These are phyloP conservation scores for Narcine bancroftii DNA, from an alignment of 2,113 vertebrate genomes.

Conservation along the genomic window DNA sequence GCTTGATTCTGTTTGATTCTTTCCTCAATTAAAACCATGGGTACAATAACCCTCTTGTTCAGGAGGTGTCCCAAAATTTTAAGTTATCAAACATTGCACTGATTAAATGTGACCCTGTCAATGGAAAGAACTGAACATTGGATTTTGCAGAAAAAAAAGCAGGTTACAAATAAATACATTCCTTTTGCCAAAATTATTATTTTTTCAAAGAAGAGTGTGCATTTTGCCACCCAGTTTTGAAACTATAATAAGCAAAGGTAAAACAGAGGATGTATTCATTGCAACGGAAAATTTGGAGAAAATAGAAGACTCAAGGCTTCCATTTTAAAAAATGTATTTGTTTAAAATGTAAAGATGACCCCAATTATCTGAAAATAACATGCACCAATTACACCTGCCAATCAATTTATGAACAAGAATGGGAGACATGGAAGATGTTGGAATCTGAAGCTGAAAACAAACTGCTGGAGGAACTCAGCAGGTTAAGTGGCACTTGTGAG, in stretches of 20 bases:
- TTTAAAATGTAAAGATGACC: slow-evolving; percentile 5
- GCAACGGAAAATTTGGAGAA: neutral
- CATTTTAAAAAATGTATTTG: neutral
- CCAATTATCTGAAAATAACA: neutral
- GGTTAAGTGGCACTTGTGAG: too few relatives aligned
- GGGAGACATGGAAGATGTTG: too few relatives aligned
- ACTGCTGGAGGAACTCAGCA: too few relatives aligned
- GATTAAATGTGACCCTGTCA: slow-evolving; percentile 19
- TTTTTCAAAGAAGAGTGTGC: neutral
- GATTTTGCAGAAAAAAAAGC: neutral
- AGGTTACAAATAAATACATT: neutral
- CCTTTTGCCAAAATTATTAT: neutral
- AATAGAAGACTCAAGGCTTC: neutral
- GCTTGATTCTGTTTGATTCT: neutral
- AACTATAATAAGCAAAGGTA: neutral
- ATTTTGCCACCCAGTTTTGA: neutral
- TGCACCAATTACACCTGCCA: neutral
- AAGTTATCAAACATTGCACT: neutral
- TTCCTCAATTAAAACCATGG: neutral
- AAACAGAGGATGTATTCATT: neutral
- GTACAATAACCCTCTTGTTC: neutral
- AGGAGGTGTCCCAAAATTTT: neutral
- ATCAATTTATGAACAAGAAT: neutral
- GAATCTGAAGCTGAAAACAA: too few relatives aligned
- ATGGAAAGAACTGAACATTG: neutral